phyloP scores from a whole-genome alignment of 2,113 vertebrate species.

The Bufo gargarizans region DNA sequence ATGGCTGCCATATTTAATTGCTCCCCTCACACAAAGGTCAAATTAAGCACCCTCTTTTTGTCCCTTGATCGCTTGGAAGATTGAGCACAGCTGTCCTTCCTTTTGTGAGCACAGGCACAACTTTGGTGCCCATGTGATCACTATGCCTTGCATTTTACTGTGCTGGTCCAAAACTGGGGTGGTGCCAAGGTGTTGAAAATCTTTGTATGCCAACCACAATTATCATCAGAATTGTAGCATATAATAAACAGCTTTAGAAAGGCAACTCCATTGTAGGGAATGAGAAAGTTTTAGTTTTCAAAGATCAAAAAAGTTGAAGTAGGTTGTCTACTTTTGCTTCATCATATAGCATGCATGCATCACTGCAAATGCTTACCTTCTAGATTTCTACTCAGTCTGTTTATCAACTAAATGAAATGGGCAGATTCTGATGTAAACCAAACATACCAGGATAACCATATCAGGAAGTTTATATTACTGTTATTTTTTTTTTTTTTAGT shows the following conservation, averaged over 20 bases:
- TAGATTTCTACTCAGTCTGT: neutral
- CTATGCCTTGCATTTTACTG: no score
- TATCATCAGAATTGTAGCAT: neutral
- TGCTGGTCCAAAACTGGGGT: no score
- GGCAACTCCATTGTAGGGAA: neutral
- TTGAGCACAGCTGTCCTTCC: no score
- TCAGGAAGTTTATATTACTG: conserved; percentile 16
- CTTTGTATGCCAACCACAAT: neutral
- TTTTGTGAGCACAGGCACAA: no score
- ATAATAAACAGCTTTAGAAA: neutral
- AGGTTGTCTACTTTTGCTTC: neutral
- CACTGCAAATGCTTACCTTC: neutral
- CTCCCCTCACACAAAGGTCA: no score
- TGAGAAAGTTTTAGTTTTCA: neutral
- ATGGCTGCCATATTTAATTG: no score
- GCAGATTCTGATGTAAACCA: neutral
- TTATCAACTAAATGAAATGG: neutral
- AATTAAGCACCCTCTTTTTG: no score
- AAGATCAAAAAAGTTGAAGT: neutral
- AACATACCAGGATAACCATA: neutral
- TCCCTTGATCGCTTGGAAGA: no score
- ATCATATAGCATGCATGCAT: neutral
- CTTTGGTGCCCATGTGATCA: no score
- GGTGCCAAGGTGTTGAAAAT: neutral
- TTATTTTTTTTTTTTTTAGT: neutral